Conservation (phyloP, 1,140 invertebrate genomes). For the Steinernema khuongi region DNA sequence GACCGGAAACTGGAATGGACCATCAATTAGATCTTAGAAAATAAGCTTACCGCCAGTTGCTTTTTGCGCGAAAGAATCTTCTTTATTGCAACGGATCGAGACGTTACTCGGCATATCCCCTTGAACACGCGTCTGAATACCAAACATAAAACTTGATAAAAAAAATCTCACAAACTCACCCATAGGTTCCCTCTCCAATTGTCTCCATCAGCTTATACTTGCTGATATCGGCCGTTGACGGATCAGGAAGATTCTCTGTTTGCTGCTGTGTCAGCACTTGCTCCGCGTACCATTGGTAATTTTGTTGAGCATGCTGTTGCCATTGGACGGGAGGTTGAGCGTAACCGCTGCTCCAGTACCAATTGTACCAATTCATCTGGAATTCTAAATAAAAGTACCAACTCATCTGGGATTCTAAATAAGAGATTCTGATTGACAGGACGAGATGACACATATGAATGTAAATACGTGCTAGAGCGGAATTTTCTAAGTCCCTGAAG, state of each 20-base stretch:
- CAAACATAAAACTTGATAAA: not conserved
- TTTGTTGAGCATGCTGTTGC: not conserved
- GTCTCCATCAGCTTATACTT: conserved; percentile 94
- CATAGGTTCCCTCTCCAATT: conserved; percentile 97
- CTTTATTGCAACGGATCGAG: conserved; percentile 91
- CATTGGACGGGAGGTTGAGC: too few species aligned
- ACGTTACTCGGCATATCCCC: conserved; percentile 78
- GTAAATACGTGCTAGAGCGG: too few species aligned
- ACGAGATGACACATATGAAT: too few species aligned
- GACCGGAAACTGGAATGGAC: conserved; percentile 80
- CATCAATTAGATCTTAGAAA: conserved; percentile 24
- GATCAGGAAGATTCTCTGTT: not conserved
- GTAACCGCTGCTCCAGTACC: too few species aligned
- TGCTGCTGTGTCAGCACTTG: not conserved
- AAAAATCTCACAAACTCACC: conserved; percentile 65
- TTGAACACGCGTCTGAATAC: conserved; percentile 88
- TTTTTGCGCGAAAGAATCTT: conserved; percentile 99
- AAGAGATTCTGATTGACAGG: too few species aligned
- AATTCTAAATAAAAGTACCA: too few species aligned
- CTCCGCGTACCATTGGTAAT: too few species aligned
- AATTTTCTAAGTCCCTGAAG: too few species aligned
- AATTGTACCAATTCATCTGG: too few species aligned
- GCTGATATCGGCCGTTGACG: conserved; percentile 70
- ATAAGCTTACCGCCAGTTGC: conserved; percentile 81
- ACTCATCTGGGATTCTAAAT: too few species aligned